Percentiles rank a stretch among this genome's conserved stretches.
phyloP scores from a whole-genome alignment of 2,113 vertebrate genomes.

The Colaptes auratus region DNA sequence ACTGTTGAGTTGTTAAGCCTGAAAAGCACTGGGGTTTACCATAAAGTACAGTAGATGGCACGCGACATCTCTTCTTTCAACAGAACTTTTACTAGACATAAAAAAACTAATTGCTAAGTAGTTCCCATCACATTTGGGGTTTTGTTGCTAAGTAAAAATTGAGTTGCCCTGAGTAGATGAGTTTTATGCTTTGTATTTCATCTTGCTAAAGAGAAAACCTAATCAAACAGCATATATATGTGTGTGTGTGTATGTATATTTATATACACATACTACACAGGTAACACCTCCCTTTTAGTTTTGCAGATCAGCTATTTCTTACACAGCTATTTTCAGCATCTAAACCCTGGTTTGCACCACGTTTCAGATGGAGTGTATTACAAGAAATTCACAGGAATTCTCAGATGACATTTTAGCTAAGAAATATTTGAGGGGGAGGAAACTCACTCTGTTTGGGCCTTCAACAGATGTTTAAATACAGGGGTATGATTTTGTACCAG shows the following conservation, averaged over 20 bases:
- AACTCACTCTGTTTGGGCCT: conserved; percentile 8
- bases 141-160: not conserved
- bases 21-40: not conserved
- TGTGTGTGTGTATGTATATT: too few species aligned
- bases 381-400: conserved; percentile 14
- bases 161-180: not conserved
- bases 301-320: conserved; percentile 41
- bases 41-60: conserved; percentile 61
- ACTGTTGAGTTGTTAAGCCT: not conserved
- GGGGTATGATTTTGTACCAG: not conserved
- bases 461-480: conserved; percentile 50
- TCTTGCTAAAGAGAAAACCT: conserved; percentile 35
- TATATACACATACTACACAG: not conserved
- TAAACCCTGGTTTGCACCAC: conserved; percentile 41
- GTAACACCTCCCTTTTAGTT: conserved; percentile 24
- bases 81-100: not conserved
- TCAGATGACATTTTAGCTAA: conserved; percentile 34
- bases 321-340: conserved; percentile 57
- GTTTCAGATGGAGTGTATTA: conserved; percentile 36
- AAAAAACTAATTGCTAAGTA: conserved; percentile 30
- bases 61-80: not conserved
- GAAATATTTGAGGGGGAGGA: not conserved
- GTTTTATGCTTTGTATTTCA: conserved; percentile 36
- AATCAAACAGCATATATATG: conserved; percentile 11
- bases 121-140: not conserved